Conservation (phyloP, 2,888 invertebrate species). For the Agonopterix subpropinquella region DNA sequence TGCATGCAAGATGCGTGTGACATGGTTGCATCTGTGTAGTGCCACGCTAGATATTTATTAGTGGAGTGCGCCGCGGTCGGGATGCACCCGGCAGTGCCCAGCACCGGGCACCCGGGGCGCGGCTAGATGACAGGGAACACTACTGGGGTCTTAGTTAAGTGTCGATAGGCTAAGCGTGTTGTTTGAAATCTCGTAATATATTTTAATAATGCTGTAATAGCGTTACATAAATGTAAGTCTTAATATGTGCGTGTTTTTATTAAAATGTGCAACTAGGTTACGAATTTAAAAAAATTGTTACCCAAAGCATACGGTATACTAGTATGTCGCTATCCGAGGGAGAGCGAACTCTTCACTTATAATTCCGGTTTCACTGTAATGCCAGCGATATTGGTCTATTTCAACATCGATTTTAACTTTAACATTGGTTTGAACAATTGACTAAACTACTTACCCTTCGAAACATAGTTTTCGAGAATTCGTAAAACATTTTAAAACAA, state of each 20-base stretch:
- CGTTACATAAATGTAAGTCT: constrained; percentile 53
- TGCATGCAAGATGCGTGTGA: constrained; percentile 16
- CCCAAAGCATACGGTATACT: constrained; percentile 58
- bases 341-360: constrained; percentile 20
- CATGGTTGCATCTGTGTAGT: constrained; percentile 40
- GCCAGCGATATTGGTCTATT: neutral
- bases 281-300: constrained; percentile 60
- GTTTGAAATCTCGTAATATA: constrained; percentile 75
- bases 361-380: constrained; percentile 7
- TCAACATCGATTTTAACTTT: neutral
- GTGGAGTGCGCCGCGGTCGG: constrained; percentile 32
- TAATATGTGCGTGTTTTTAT: constrained; percentile 63
- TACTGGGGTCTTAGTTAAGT: constrained; percentile 57
- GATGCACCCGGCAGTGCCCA: constrained; percentile 11
- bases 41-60: constrained; percentile 66
- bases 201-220: constrained; percentile 52
- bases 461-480: neutral
- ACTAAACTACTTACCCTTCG: constrained; percentile 6
- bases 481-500: constrained; percentile 1
- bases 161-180: constrained; percentile 62
- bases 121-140: constrained; percentile 54
- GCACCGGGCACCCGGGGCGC: constrained; percentile 13
- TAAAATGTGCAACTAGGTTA: constrained; percentile 66
- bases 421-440: constrained; percentile 3
- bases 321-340: constrained; percentile 36